phyloP scores from a whole-genome alignment of 2,888 invertebrate genomes.

The Drosophila diplacantha region DNA sequence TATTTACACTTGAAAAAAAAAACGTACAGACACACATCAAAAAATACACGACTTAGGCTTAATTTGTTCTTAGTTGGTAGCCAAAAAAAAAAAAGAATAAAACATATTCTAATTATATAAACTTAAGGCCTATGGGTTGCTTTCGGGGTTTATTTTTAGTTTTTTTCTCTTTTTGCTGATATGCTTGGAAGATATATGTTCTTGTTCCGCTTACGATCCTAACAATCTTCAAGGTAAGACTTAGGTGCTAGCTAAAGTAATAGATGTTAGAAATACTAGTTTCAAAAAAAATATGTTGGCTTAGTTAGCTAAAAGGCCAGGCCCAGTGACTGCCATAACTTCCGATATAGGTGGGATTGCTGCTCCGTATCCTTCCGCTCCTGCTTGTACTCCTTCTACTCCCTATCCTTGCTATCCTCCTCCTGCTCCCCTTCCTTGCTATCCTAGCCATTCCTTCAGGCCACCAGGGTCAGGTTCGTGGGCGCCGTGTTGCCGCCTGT shows the following conservation, averaged over 20 bases:
- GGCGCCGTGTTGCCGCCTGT: slow-evolving; percentile 37
- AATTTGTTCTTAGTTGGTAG: slow-evolving; percentile 56
- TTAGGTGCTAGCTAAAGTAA: slow-evolving; percentile 24
- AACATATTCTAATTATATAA: slow-evolving; percentile 5
- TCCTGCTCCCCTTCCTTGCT: no score
- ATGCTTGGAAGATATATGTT: slow-evolving; percentile 50
- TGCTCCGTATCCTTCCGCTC: neutral
- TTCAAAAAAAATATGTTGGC: slow-evolving; percentile 27
- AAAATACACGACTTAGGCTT: slow-evolving; percentile 49
- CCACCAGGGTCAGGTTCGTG: slow-evolving; percentile 58
- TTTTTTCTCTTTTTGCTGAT: slow-evolving; percentile 39
- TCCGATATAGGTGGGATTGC: slow-evolving; percentile 26
- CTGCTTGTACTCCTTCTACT: neutral
- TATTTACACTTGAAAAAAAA: slow-evolving; percentile 45
- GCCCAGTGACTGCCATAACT: slow-evolving; percentile 40
- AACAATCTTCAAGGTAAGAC: slow-evolving; percentile 32
- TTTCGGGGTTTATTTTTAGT: slow-evolving; percentile 20
- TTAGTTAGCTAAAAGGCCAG: slow-evolving; percentile 37
- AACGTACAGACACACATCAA: slow-evolving; percentile 22
- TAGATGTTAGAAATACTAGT: slow-evolving; percentile 6
- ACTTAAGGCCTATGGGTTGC: slow-evolving; percentile 12
- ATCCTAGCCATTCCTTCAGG: slow-evolving; percentile 33
- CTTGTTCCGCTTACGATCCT: slow-evolving; percentile 8
- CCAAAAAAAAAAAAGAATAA: slow-evolving; percentile 40
- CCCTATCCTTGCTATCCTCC: neutral